phyloP scores from a whole-genome alignment of 2,888 invertebrate genomes.

The Mechanitis mazaeus region DNA sequence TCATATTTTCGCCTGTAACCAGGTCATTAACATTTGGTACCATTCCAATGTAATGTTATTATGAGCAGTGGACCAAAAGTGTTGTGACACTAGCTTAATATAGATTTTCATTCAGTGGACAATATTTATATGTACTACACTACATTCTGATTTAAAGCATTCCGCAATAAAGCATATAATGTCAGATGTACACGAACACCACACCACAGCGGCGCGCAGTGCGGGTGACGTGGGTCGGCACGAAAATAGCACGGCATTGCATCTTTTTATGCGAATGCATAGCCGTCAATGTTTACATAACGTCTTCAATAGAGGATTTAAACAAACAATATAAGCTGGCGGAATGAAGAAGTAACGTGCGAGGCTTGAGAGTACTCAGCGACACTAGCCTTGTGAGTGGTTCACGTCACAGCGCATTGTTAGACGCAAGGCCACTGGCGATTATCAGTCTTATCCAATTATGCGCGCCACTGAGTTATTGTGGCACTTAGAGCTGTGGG shows the following conservation, averaged over 20 bases:
- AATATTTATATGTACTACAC: no score
- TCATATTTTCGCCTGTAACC: conserved; percentile 48
- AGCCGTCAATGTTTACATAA: conserved; percentile 9
- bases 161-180: conserved; percentile 8
- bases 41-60: conserved; percentile 67
- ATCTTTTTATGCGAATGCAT: conserved; percentile 12
- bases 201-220: no score
- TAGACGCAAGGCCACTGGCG: conserved; percentile 56
- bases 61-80: conserved; percentile 62
- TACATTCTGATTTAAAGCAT: background rate
- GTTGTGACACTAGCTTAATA: conserved; percentile 23
- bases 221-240: conserved; percentile 12
- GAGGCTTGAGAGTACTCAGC: background rate
- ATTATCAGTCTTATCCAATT: conserved; percentile 69
- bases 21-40: conserved; percentile 66
- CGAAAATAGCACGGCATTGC: conserved; percentile 21
- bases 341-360: conserved; percentile 20
- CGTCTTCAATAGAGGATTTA: conserved; percentile 1
- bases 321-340: conserved; percentile 12
- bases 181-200: background rate
- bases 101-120: background rate
- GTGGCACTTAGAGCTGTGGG: conserved; percentile 40
- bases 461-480: conserved; percentile 53
- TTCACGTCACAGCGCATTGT: conserved; percentile 36
- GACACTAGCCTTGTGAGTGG: conserved; percentile 4